Conservation (phyloP, 2,797 vertebrate species). For the Erpetoichthys calabaricus region DNA sequence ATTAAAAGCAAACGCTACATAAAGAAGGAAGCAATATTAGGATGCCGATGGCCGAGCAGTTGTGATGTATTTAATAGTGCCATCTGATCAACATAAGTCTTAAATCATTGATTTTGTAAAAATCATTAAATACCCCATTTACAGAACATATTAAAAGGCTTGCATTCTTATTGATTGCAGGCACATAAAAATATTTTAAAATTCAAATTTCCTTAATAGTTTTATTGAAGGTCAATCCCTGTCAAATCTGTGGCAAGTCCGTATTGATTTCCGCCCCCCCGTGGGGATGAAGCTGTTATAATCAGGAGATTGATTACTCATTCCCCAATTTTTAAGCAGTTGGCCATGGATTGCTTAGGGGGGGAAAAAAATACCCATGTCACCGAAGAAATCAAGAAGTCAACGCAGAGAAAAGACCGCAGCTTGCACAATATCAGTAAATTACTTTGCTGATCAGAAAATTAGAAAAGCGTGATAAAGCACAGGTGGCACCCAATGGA, state of each 20-base stretch:
- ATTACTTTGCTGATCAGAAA: not conserved
- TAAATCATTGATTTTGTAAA: not conserved
- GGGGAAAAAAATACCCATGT: not conserved
- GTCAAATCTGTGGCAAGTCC: not conserved
- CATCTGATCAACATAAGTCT: not conserved
- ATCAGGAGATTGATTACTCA: conserved; percentile 1
- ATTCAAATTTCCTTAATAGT: not conserved
- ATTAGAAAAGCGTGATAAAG: too few species aligned
- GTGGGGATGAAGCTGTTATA: not conserved
- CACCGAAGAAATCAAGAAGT: not conserved
- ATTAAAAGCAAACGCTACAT: too few species aligned
- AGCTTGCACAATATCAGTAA: not conserved
- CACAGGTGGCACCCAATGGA: too few species aligned
- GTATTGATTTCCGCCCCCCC: not conserved
- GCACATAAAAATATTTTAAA: not conserved
- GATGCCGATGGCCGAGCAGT: not conserved
- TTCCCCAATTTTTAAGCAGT: not conserved
- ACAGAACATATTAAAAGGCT: not conserved
- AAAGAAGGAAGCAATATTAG: not conserved
- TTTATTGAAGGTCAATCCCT: conserved; percentile 3
- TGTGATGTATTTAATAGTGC: not conserved
- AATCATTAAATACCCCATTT: not conserved
- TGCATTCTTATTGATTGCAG: conserved; percentile 1
- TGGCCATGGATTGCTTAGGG: not conserved
- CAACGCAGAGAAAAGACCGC: not conserved